Percentiles rank a stretch among this genome's conserved stretches.
Conservation (phyloP, 2,797 vertebrate genomes). For the Thripadectes ignobilis region DNA sequence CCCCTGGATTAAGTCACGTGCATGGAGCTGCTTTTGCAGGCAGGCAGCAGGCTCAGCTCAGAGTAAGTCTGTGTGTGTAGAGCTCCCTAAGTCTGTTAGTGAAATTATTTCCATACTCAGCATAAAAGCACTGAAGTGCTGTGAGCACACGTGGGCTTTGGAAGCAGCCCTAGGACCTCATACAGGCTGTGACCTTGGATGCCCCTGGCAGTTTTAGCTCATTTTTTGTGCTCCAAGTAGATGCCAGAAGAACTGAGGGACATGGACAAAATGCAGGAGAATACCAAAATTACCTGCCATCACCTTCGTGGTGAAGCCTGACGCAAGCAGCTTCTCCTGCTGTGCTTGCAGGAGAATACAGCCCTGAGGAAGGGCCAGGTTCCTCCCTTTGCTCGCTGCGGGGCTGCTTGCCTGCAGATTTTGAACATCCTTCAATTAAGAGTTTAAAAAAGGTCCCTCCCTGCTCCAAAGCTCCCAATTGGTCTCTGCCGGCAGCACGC, state of each 20-base stretch:
- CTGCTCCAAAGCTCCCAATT: neutral
- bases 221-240: neutral
- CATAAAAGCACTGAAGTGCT: neutral
- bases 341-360: neutral
- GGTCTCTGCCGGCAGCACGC: neutral
- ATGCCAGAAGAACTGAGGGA: neutral
- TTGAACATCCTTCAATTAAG: neutral
- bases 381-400: neutral
- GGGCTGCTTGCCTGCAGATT: neutral
- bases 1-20: neutral
- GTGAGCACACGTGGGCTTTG: neutral
- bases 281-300: neutral
- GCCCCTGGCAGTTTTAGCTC: neutral
- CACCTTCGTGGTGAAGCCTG: accelerated
- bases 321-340: neutral
- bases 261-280: accelerated
- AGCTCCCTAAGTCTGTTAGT: neutral
- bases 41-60: neutral
- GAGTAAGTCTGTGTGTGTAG: neutral
- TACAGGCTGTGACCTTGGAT: neutral
- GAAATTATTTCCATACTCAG: neutral
- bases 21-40: neutral
- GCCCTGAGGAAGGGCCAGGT: accelerated
- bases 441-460: neutral
- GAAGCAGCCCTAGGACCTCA: neutral